Percentiles rank a stretch among this genome's conserved stretches.
Evolutionary conservation across 64 coral and sea anemone species (phyloP).

Genomic region (Anthopleura sola): DNA sequence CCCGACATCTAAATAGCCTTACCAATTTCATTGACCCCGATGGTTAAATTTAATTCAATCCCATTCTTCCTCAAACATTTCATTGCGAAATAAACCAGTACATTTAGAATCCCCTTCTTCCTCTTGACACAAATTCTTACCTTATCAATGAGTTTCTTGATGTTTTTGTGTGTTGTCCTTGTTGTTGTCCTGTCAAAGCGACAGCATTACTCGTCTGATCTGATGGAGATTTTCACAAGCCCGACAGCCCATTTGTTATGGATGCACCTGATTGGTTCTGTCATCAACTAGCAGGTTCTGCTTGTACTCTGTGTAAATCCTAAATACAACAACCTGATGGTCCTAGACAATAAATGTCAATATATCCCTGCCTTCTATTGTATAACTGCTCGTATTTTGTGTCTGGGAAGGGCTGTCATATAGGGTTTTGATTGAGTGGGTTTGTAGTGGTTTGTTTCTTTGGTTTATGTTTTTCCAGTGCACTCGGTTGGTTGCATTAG

Average conservation of each 20-base stretch:
- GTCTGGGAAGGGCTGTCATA: not conserved
- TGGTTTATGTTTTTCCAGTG: not conserved
- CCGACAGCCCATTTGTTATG: not conserved
- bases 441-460: not conserved
- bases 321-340: slow-evolving; percentile 27
- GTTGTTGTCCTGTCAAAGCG: not conserved
- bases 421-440: not conserved
- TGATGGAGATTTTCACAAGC: not conserved
- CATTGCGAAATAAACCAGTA: not conserved
- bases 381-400: slow-evolving; percentile 13
- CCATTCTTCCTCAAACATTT: not conserved
- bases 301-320: slow-evolving; percentile 20
- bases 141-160: not conserved
- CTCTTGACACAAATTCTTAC: not conserved
- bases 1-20: not conserved
- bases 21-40: slow-evolving; percentile 7
- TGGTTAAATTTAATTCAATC: not conserved
- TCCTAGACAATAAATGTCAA: not conserved
- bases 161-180: not conserved
- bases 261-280: slow-evolving; percentile 6
- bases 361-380: not conserved
- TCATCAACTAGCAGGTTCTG: slow-evolving; percentile 14
- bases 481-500: not conserved
- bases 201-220: slow-evolving; percentile 8
- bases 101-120: not conserved